phyloP scores from a whole-genome alignment of 1,140 invertebrate species.

The Chionoecetes opilio region DNA sequence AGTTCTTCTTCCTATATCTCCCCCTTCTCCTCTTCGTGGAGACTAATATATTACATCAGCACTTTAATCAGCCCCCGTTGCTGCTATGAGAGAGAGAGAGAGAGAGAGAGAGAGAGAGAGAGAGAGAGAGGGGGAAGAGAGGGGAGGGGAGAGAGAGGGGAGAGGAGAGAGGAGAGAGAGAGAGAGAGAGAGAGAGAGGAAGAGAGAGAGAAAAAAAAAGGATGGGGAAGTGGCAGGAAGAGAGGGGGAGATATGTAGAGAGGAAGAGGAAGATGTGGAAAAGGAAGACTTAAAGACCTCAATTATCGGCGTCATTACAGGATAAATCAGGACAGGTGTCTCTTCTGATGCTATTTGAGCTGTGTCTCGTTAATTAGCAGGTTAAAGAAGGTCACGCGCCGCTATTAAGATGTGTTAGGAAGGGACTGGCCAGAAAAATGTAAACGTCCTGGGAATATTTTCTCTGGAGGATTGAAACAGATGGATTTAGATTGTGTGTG shows the following conservation, averaged over 20 bases:
- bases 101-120: background rate
- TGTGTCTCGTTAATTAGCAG: background rate
- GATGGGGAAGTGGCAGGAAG: background rate
- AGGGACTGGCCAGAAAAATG: too few relatives aligned
- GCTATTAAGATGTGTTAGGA: background rate
- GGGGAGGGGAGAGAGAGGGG: background rate
- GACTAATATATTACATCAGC: background rate
- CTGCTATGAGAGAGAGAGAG: background rate
- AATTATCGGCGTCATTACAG: background rate
- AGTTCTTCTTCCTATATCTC: background rate
- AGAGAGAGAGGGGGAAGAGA: background rate
- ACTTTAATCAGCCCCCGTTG: slow-evolving; percentile 1
- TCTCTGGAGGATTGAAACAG: too few relatives aligned
- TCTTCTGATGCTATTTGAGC: background rate
- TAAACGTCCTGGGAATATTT: too few relatives aligned
- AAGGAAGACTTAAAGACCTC: background rate
- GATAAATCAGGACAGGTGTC: background rate
- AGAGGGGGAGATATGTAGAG: slow-evolving; percentile 30
- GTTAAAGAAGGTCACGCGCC: background rate
- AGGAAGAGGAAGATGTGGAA: background rate
- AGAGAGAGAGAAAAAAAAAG: background rate
- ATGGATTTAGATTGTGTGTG: too few relatives aligned
- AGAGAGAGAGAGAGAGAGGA: background rate
- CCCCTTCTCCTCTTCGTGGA: background rate
- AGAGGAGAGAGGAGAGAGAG: too few relatives aligned